phyloP scores from a whole-genome alignment of 30 jellyfish, hydroid and myxozoan genomes.

The Aurelia aurita complex sp. Pacific region DNA sequence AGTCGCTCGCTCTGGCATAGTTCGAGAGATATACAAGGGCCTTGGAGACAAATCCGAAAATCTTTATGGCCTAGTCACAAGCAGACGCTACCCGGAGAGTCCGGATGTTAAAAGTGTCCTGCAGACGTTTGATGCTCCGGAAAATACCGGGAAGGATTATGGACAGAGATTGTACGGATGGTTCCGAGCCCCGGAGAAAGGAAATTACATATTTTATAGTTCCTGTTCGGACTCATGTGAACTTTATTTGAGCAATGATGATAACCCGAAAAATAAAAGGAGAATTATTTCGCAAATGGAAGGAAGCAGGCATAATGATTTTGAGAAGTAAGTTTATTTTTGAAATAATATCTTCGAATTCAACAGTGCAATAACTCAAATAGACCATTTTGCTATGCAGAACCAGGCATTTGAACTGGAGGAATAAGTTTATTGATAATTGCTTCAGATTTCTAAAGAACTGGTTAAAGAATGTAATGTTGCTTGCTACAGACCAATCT shows the following conservation, averaged over 20 bases:
- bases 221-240: slow-evolving; percentile 97
- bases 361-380: too few species aligned
- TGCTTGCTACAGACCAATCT: not conserved
- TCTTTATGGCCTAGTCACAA: slow-evolving; percentile 83
- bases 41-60: slow-evolving; percentile 86
- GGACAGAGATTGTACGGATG: slow-evolving; percentile 97
- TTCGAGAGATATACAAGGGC: slow-evolving; percentile 92
- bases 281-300: slow-evolving; percentile 96
- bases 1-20: slow-evolving; percentile 85
- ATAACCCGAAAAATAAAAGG: slow-evolving; percentile 71
- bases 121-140: slow-evolving; percentile 92
- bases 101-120: slow-evolving; percentile 92
- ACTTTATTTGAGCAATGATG: slow-evolving; percentile 89
- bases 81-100: slow-evolving; percentile 88
- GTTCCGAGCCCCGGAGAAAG: slow-evolving; percentile 96
- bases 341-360: too few species aligned
- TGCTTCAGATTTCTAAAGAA: too few species aligned
- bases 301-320: slow-evolving; percentile 84
- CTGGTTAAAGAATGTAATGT: not conserved
- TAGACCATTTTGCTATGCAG: too few species aligned
- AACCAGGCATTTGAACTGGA: too few species aligned
- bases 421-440: too few species aligned
- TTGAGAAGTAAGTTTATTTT: slow-evolving; percentile 76
- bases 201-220: slow-evolving; percentile 87
- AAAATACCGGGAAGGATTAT: slow-evolving; percentile 79